Evolutionary conservation across 1,140 invertebrate species (phyloP).

Genomic region (Caenorhabditis elegans): WBcel235 BX284604.4:8181001-8181500

Average conservation of each 20-base stretch:
- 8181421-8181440: background rate
- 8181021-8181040: background rate
- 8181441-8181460: background rate
- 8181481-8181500: background rate
- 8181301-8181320: too few species aligned
- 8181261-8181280: too few species aligned
- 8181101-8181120: background rate
- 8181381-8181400: too few species aligned
- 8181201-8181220: too few species aligned
- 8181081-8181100: conserved; percentile 5
- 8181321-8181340: too few species aligned
- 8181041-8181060: background rate
- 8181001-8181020: background rate
- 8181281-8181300: too few species aligned
- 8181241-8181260: too few species aligned
- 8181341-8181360: too few species aligned
- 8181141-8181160: background rate
- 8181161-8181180: background rate
- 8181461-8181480: background rate
- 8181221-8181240: too few species aligned
- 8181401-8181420: too few species aligned
- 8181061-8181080: background rate
- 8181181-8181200: background rate
- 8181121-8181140: background rate
- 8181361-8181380: too few species aligned